Base-by-base conservation (phyloP, 2,113 vertebrate species). In the Psilopogon haemacephalus region DNA sequence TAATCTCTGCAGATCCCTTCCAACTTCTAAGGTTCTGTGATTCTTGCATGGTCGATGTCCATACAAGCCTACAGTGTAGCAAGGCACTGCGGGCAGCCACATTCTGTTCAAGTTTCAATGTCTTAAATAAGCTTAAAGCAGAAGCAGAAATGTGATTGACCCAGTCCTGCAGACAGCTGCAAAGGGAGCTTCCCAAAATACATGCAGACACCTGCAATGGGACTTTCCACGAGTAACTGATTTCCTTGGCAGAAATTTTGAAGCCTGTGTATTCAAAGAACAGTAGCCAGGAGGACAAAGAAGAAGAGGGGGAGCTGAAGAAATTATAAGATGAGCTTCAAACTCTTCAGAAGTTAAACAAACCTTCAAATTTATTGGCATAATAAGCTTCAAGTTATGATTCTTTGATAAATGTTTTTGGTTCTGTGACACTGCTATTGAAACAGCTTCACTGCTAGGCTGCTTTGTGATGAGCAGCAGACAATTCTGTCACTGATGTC, bases 311-410 rank as follows among this genome's bases (percentile, higher is more conserved):
- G 62, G 86, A 96, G 8, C 69, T 97, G 44, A 96, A 98, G 79
- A 97, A 97, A 46, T 96, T 99, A 52, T 98, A 99, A 90, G 94
- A 97, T 40, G 98, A 99, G 38, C 88, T 99, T 52, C 96, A 97
- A 26, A 64, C 86, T 16, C 97, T 99, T 70, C 91, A 96, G 59
- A 97, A 97, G 83, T 97, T 98, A 58, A 99, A 98, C n/a, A 94
- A 95, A 87, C 6, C 95, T 98, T 76, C 98, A 98, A 86, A 96
- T 98, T 62, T 95, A 94, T 50, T 98, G 97, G 10, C 97, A 97
- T 48, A 97, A 98, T 83, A 98, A 97, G 62, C 92, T 99, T 60
- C 98, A 99, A 15, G 85, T 98, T 74, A 38, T 98, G 69, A 67
- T n/a, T n/a, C n/a, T n/a, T n/a, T n/a, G n/a, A n/a, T n/a, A n/a